A percentile compares a stretch with the other conserved stretches of the same genome.
Evolutionary conservation across 2,888 invertebrate genomes (phyloP).

Genomic region (Drosophila falleni): DNA sequence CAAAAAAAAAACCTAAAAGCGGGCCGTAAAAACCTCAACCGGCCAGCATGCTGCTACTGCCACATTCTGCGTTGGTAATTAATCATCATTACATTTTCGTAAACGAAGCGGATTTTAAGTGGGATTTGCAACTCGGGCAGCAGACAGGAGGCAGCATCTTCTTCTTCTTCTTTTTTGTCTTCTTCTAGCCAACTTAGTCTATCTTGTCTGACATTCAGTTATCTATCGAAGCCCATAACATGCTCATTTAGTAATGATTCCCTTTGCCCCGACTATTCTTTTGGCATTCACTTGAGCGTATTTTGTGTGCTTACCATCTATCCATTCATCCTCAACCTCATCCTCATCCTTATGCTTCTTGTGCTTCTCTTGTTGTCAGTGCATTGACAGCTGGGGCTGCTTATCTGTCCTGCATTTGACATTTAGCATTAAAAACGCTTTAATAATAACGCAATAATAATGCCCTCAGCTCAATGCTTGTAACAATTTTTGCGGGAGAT

Average conservation of each 20-base stretch:
- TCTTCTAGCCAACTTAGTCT: constrained; percentile 15
- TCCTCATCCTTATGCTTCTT: not conserved
- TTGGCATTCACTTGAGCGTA: constrained; percentile 53
- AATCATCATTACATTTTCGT: constrained; percentile 82
- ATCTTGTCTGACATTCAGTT: constrained; percentile 33
- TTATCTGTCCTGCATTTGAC: constrained; percentile 81
- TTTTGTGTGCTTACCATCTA: constrained; percentile 23
- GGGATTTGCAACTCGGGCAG: constrained; percentile 74
- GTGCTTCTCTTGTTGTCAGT: constrained; percentile 25
- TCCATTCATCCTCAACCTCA: constrained; percentile 21
- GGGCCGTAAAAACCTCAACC: constrained; percentile 39
- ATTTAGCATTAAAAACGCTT: constrained; percentile 82
- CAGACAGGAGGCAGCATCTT: constrained; percentile 30
- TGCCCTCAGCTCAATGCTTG: constrained; percentile 61
- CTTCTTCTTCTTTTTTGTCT: constrained; percentile 11
- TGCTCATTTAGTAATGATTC: constrained; percentile 80
- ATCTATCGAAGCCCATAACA: constrained; percentile 65
- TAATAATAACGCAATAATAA: constrained; percentile 81
- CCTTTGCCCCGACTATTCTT: constrained; percentile 29
- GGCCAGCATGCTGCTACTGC: constrained; percentile 33
- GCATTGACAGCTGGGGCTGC: constrained; percentile 79
- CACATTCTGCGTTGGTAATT: constrained; percentile 69
- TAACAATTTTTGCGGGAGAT: constrained; percentile 49
- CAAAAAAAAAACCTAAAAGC: constrained; percentile 30
- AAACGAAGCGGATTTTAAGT: constrained; percentile 81